Evolutionary conservation across 2,113 vertebrate genomes (phyloP).

Genomic region (Spermophilus dauricus): DNA sequence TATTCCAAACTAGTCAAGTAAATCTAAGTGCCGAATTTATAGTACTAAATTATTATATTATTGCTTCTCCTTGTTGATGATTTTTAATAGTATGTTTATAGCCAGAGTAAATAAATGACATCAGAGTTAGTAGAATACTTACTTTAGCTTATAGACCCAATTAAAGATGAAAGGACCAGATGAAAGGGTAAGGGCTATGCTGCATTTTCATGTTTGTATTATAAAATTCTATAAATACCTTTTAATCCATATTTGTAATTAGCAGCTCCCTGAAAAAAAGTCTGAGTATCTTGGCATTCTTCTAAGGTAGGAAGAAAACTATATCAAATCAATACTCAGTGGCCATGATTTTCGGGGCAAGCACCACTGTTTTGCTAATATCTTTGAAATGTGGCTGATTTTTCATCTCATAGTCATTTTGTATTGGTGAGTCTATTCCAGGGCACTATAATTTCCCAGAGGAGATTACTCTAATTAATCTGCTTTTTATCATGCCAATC

Average conservation of each 20-base stretch:
- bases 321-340: not conserved
- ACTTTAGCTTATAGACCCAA: not conserved
- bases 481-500: not conserved
- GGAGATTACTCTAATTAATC: conserved; percentile 26
- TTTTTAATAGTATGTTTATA: not conserved
- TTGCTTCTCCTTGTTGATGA: not conserved
- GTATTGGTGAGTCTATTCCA: not conserved
- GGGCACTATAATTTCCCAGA: not conserved
- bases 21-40: not conserved
- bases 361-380: not conserved
- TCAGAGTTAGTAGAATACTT: not conserved
- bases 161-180: not conserved
- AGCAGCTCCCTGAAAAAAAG: not conserved
- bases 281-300: not conserved
- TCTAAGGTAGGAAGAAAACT: not conserved
- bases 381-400: conserved; percentile 36
- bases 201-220: not conserved
- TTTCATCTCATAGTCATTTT: not conserved
- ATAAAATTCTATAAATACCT: not conserved
- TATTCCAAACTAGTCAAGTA: not conserved
- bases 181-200: not conserved
- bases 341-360: not conserved
- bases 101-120: not conserved
- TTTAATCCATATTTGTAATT: not conserved
- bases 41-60: not conserved